These are phyloP conservation scores for Caenorhabditis sp. DNA, from an alignment of 2,888 invertebrate species.

Conservation along the genomic window DNA sequence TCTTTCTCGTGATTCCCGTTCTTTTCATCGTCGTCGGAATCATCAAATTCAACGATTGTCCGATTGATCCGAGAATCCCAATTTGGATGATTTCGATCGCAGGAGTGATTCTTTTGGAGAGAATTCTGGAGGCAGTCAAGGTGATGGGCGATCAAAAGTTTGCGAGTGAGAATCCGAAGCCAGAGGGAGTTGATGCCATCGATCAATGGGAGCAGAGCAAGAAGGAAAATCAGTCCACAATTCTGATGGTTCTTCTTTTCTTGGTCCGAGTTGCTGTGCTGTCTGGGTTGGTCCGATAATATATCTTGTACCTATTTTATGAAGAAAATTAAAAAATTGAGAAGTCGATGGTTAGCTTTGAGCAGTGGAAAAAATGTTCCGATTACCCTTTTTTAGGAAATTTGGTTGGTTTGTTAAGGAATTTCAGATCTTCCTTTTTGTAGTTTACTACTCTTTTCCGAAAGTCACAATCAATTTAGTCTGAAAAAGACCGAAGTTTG, in stretches of 20 bases:
- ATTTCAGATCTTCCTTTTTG: no score
- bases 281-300: conserved; percentile 1
- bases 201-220: conserved; percentile 1
- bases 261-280: not conserved
- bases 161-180: conserved; percentile 4
- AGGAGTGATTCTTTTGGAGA: conserved; percentile 14
- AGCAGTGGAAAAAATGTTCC: no score
- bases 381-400: not conserved
- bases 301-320: no score
- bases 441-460: no score
- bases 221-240: conserved; percentile 9
- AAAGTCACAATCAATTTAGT: no score
- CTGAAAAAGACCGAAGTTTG: no score
- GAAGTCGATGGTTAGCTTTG: no score
- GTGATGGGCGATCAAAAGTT: conserved; percentile 4
- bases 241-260: not conserved
- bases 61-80: conserved; percentile 14
- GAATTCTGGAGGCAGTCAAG: conserved; percentile 11
- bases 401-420: not conserved
- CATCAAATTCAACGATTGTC: conserved; percentile 12
- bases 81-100: conserved; percentile 39
- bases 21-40: conserved; percentile 22
- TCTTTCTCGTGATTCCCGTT: conserved; percentile 11
- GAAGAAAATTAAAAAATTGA: no score
- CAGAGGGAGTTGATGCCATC: conserved; percentile 1